phyloP scores from a whole-genome alignment of 2,888 invertebrate genomes.

The Sinotaia quadrata region DNA sequence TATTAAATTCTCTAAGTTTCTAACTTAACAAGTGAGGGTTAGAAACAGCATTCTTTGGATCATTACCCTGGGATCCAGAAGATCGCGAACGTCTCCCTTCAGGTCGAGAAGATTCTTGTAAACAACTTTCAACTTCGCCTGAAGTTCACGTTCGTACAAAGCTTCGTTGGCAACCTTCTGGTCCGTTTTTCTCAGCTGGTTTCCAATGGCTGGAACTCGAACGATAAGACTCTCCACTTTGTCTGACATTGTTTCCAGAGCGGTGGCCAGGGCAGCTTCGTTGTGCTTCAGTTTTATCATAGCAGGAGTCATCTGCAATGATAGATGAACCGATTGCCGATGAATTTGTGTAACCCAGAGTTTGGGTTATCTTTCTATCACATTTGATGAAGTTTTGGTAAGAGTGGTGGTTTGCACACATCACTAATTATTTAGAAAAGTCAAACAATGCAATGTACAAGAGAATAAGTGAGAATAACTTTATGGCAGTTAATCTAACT shows the following conservation, averaged over 20 bases:
- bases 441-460: too few relatives aligned
- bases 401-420: too few relatives aligned
- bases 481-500: too few relatives aligned
- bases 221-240: conserved; percentile 25
- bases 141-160: conserved; percentile 23
- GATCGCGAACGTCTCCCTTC: conserved; percentile 24
- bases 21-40: too few relatives aligned
- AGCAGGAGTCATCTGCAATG: conserved; percentile 20
- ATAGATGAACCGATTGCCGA: too few relatives aligned
- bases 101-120: conserved; percentile 22
- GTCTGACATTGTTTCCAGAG: conserved; percentile 28
- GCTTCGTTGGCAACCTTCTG: conserved; percentile 28
- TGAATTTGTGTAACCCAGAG: too few relatives aligned
- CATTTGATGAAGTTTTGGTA: too few relatives aligned
- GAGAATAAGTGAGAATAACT: too few relatives aligned
- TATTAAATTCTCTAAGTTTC: too few relatives aligned
- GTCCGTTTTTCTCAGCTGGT: conserved; percentile 12
- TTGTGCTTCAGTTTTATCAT: conserved; percentile 26
- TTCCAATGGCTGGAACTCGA: conserved; percentile 15
- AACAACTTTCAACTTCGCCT: conserved; percentile 21
- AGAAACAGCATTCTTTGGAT: too few relatives aligned
- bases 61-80: conserved; percentile 26
- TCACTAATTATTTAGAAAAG: too few relatives aligned
- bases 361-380: too few relatives aligned
- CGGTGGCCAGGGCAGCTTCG: conserved; percentile 26